Conservation (phyloP, 2,113 vertebrate genomes). For the Periophthalmus modestus region DNA sequence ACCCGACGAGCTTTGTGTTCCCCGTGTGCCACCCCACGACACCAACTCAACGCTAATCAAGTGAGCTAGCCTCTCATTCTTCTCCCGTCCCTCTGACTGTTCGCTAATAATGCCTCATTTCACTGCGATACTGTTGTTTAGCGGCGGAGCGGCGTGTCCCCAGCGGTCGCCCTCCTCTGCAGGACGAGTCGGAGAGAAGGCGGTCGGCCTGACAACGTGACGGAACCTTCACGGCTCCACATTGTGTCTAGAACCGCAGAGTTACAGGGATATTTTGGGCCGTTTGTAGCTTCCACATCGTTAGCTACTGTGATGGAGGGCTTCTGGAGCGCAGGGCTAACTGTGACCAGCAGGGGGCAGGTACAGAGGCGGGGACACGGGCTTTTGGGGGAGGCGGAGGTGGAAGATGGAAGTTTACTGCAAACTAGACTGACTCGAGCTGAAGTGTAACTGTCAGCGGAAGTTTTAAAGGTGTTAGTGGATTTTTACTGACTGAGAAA, state of each 20-base stretch:
- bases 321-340: slow-evolving; percentile 32
- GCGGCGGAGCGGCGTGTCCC: slow-evolving; percentile 22
- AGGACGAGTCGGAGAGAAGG: slow-evolving; percentile 23
- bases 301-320: slow-evolving; percentile 52
- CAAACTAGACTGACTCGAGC: neutral
- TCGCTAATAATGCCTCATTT: slow-evolving; percentile 40
- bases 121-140: slow-evolving; percentile 27
- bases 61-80: slow-evolving; percentile 36
- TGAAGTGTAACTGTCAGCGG: neutral
- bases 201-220: slow-evolving; percentile 53
- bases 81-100: slow-evolving; percentile 46
- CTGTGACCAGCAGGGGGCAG: slow-evolving; percentile 40
- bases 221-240: slow-evolving; percentile 28
- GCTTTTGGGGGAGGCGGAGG: slow-evolving; percentile 31
- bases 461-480: too few relatives aligned
- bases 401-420: neutral
- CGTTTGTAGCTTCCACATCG: slow-evolving; percentile 60
- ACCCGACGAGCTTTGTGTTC: neutral
- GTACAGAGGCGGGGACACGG: slow-evolving; percentile 35
- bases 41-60: slow-evolving; percentile 54
- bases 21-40: slow-evolving; percentile 20
- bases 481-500: too few relatives aligned
- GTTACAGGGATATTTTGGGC: slow-evolving; percentile 63
- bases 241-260: slow-evolving; percentile 50
- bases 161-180: slow-evolving; percentile 18